Evolutionary conservation across 1,140 invertebrate species (phyloP).

Genomic region (Vanessa atalanta): DNA sequence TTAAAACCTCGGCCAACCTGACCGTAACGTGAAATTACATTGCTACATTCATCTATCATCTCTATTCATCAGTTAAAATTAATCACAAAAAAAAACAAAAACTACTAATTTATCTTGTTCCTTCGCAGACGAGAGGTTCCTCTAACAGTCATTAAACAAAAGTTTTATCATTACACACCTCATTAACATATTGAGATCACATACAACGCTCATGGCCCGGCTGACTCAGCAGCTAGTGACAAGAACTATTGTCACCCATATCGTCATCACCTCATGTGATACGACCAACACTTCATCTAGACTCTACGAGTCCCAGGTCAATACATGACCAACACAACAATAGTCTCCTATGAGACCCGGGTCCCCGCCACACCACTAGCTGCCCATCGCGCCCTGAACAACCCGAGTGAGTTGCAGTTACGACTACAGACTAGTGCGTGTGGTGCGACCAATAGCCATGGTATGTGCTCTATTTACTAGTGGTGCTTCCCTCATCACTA

Average conservation of each 20-base stretch:
- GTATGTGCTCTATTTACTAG: conserved; percentile 3
- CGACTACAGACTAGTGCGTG: conserved; percentile 8
- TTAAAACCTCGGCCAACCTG: neutral
- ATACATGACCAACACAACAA: conserved; percentile 1
- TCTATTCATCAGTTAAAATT: neutral
- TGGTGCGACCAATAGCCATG: conserved; percentile 6
- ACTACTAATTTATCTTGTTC: neutral
- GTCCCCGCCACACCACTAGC: neutral
- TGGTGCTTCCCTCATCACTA: neutral
- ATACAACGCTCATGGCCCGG: conserved; percentile 6
- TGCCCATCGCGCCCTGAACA: conserved; percentile 7
- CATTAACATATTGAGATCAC: neutral
- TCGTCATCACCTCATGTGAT: too few relatives aligned
- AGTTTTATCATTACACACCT: neutral
- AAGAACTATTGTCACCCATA: neutral
- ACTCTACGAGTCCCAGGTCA: conserved; percentile 6
- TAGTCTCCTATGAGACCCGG: conserved; percentile 2
- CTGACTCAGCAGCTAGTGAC: conserved; percentile 6
- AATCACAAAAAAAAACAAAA: conserved; percentile 4
- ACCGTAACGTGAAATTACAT: neutral
- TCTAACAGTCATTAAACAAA: neutral
- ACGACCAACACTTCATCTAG: neutral
- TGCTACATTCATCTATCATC: neutral
- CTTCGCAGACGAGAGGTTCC: neutral
- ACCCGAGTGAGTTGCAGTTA: conserved; percentile 1